Evolutionary conservation across 1,140 invertebrate genomes (phyloP).

Genomic region (Cyclina sinensis): DNA sequence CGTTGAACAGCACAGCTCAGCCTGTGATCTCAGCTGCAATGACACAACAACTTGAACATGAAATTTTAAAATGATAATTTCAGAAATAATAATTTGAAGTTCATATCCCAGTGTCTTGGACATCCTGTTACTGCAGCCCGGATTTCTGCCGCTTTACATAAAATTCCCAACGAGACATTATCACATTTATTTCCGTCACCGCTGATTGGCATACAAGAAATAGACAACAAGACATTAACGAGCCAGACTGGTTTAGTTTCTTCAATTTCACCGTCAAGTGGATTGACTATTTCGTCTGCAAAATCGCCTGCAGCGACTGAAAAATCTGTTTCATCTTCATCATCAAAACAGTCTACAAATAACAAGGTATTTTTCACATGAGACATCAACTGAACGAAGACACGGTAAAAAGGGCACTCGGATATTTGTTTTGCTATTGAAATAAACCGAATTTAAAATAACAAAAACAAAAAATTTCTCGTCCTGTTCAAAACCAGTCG

Average conservation of each 20-base stretch:
- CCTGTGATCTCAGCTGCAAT: too few species aligned
- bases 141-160: neutral
- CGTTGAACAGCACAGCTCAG: too few species aligned
- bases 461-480: too few species aligned
- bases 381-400: neutral
- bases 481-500: too few species aligned
- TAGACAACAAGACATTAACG: neutral
- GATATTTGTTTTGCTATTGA: neutral
- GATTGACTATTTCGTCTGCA: neutral
- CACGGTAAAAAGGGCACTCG: too few species aligned
- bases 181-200: constrained; percentile 19
- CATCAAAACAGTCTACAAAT: neutral
- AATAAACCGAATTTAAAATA: neutral
- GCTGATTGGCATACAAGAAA: neutral
- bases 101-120: constrained; percentile 6
- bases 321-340: neutral
- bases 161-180: neutral
- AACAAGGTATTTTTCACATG: neutral
- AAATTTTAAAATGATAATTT: neutral
- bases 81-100: constrained; percentile 14
- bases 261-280: neutral
- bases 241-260: neutral
- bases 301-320: neutral
- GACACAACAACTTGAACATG: too few species aligned
- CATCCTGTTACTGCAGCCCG: neutral